phyloP scores from a whole-genome alignment of 2,113 vertebrate species.

The Vimba vimba region DNA sequence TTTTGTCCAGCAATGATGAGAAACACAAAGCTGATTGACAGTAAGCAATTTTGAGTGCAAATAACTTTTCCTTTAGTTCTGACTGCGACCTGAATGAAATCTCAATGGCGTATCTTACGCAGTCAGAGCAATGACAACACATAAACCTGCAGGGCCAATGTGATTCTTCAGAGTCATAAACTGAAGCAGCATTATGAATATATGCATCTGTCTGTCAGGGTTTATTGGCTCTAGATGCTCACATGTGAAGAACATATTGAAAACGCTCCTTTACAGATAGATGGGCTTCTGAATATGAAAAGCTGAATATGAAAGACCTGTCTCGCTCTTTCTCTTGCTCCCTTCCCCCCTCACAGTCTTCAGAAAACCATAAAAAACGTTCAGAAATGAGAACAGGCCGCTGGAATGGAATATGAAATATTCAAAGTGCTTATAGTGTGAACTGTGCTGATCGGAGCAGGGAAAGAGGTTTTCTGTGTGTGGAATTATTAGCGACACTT shows the following conservation, averaged over 20 bases:
- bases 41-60: background rate
- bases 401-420: conserved; percentile 71
- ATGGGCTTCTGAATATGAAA: conserved; percentile 56
- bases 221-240: conserved; percentile 1
- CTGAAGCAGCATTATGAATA: conserved; percentile 50
- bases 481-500: background rate
- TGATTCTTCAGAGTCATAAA: conserved; percentile 2
- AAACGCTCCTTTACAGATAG: conserved; percentile 53
- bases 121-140: background rate
- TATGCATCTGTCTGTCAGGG: conserved; percentile 39
- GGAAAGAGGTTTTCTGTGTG: conserved; percentile 46
- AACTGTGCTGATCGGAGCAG: conserved; percentile 64
- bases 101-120: too few species aligned
- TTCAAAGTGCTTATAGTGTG: conserved; percentile 69
- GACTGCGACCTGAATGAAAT: too few species aligned
- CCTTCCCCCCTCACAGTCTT: conserved; percentile 42
- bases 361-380: conserved; percentile 59
- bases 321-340: conserved; percentile 2
- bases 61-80: background rate
- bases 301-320: conserved; percentile 52
- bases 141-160: background rate
- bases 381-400: conserved; percentile 45
- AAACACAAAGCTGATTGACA: background rate
- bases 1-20: background rate
- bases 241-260: conserved; percentile 39